Percentiles rank a stretch among this genome's conserved stretches.
These are phyloP conservation scores for Sturnira hondurensis DNA, from an alignment of 2,113 vertebrate species.

Conservation along the genomic window DNA sequence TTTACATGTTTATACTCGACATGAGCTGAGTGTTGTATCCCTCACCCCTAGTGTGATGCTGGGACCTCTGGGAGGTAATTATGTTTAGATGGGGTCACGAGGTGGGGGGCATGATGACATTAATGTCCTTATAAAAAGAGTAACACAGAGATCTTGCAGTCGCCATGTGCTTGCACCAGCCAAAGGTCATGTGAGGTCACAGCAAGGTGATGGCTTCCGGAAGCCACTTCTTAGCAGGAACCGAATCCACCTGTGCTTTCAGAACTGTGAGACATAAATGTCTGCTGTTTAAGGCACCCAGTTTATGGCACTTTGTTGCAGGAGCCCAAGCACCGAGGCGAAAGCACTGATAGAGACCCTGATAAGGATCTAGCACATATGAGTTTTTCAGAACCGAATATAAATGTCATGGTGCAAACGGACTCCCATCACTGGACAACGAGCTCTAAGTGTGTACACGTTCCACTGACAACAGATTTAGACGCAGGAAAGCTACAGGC, in stretches of 20 bases:
- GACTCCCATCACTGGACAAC: background rate
- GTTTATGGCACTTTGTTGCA: background rate
- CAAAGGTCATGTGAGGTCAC: background rate
- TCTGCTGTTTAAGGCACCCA: background rate
- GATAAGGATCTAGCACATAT: background rate
- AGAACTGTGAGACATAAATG: background rate
- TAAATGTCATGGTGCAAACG: background rate
- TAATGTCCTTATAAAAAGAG: background rate
- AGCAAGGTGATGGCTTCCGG: background rate
- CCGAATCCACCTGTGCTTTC: background rate
- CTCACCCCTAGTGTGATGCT: background rate
- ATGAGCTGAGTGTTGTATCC: background rate
- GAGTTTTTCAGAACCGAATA: background rate
- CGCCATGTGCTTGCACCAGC: too few relatives aligned
- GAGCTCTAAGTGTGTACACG: background rate
- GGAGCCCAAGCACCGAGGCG: background rate
- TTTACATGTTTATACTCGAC: background rate
- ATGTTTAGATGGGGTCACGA: background rate
- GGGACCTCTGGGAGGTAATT: background rate
- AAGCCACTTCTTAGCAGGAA: background rate
- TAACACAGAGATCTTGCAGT: background rate
- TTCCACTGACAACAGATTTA: background rate
- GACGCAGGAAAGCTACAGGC: background rate
- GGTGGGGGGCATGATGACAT: background rate
- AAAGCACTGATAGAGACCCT: background rate